Conservation (phyloP, 2,888 invertebrate genomes). For the Melipona beecheii region DNA sequence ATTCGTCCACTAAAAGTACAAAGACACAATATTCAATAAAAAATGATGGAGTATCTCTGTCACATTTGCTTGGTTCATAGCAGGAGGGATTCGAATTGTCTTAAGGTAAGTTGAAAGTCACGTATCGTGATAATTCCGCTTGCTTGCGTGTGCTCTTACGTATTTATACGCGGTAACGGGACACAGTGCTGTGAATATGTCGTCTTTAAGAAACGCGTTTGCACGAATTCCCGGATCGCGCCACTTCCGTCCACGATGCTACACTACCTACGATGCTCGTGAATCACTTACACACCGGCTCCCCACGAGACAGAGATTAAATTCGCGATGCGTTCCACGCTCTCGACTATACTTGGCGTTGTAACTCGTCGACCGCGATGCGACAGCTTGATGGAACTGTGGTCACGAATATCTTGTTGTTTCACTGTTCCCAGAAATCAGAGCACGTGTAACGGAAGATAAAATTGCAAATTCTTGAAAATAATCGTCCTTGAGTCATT, state of each 20-base stretch:
- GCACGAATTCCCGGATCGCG: conserved; percentile 57
- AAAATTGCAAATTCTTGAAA: not conserved
- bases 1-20: no score
- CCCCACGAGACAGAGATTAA: conserved; percentile 42
- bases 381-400: not conserved
- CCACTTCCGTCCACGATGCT: conserved; percentile 65
- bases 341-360: conserved; percentile 14
- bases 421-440: not conserved
- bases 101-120: conserved; percentile 42
- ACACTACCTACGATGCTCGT: conserved; percentile 23
- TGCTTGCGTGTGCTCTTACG: conserved; percentile 19
- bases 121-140: conserved; percentile 11
- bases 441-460: not conserved
- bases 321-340: conserved; percentile 28
- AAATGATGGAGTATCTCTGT: not conserved
- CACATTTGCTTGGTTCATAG: not conserved
- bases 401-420: not conserved
- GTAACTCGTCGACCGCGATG: conserved; percentile 12
- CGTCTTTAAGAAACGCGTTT: conserved; percentile 56
- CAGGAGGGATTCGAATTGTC: not conserved
- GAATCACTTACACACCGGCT: conserved; percentile 45
- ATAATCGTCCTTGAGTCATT: not conserved
- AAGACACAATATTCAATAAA: not conserved
- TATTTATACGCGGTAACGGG: conserved; percentile 54
- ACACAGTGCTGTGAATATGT: conserved; percentile 48